Evolutionary conservation across 2,888 invertebrate species (phyloP).

Genomic region (Eucriotettix oculatus): DNA sequence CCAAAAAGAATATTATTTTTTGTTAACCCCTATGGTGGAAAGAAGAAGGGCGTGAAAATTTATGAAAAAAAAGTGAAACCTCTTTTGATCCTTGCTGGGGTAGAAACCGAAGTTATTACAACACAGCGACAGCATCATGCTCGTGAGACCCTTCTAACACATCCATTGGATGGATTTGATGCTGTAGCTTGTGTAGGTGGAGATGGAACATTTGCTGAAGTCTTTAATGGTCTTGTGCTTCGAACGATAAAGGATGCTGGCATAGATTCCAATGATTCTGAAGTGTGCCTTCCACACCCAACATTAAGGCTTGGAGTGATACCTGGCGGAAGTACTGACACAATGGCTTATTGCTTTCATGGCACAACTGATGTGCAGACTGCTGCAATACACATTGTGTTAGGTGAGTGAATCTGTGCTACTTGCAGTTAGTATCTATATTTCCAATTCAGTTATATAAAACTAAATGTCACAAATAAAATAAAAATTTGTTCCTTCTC

Average conservation of each 20-base stretch:
- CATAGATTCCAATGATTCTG: slow-evolving; percentile 34
- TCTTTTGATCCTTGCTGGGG: slow-evolving; percentile 42
- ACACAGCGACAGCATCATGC: slow-evolving; percentile 66
- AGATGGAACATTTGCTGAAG: slow-evolving; percentile 72
- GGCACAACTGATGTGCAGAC: slow-evolving; percentile 66
- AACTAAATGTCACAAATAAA: not conserved
- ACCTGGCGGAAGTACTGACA: slow-evolving; percentile 61
- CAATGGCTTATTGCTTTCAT: slow-evolving; percentile 60
- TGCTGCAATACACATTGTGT: slow-evolving; percentile 63
- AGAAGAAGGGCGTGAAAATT: slow-evolving; percentile 50
- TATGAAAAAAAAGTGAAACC: slow-evolving; percentile 57
- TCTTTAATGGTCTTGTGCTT: slow-evolving; percentile 53
- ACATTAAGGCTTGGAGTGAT: slow-evolving; percentile 46
- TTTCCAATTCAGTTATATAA: not conserved
- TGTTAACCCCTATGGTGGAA: slow-evolving; percentile 73
- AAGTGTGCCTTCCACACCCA: slow-evolving; percentile 31
- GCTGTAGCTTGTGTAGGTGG: slow-evolving; percentile 71
- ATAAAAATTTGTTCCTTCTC: not conserved
- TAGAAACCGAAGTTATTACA: slow-evolving; percentile 45
- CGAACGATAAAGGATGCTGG: slow-evolving; percentile 35
- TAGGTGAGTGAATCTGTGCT: slow-evolving; percentile 30
- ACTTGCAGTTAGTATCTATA: not conserved
- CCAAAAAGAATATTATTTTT: slow-evolving; percentile 59
- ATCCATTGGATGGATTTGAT: slow-evolving; percentile 29
- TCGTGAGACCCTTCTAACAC: slow-evolving; percentile 40